Evolutionary conservation across 35 echinoderm and acorn worm species (phyloP), one percentile per base, ranked within the genome.

Genomic region (Diadema setosum): DNA sequence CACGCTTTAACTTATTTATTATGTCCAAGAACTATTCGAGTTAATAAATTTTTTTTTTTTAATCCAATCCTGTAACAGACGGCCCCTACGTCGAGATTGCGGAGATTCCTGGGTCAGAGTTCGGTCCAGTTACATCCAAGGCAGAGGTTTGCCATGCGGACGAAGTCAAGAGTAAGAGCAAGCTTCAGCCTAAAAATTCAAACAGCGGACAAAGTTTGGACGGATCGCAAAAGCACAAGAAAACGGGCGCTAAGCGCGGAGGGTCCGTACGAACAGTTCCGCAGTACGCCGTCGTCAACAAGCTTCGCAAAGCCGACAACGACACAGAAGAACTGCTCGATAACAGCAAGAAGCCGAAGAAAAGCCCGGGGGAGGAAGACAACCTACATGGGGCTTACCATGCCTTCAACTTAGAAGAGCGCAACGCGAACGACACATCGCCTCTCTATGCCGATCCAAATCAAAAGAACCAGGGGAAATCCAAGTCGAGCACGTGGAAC

Each of bases 221-320:
- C 11, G 35, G 44, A 24, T 78, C 73, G 7, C 73, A 78, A 44
- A 18, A 21, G 44, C 29, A 39, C 3, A 26, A 78, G 20, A 78
- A 11, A 78, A 78, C 35, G 39, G n/a, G 34, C 11, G 15, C 37
- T 7, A 78, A 78, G 37, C 73, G 73, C 11, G 73, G 35, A 24
- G 73, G 73, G 5, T 78, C 73, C 2, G 37, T 44, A 41, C 39
- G 44, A 36, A 20, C 9, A 14, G 39, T 78, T 20, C 73, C 73
- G 9, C 73, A 78, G 37, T 78, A 78, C 35, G 73, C 73, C 33
- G 73, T 78, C n/a, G 73, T 78, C 73, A 78, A 78, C 73, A 78
- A 78, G 73, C 33, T 78, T 5, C 29, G 73, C 24, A 78, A 78
- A 78, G 34, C 73, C 14, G 73, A 44, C 35, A 78, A 42, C 35